Percentiles rank a stretch among this genome's conserved stretches.
Evolutionary conservation across 2,888 invertebrate species (phyloP).

Genomic region (Mellilla xanthometata): DNA sequence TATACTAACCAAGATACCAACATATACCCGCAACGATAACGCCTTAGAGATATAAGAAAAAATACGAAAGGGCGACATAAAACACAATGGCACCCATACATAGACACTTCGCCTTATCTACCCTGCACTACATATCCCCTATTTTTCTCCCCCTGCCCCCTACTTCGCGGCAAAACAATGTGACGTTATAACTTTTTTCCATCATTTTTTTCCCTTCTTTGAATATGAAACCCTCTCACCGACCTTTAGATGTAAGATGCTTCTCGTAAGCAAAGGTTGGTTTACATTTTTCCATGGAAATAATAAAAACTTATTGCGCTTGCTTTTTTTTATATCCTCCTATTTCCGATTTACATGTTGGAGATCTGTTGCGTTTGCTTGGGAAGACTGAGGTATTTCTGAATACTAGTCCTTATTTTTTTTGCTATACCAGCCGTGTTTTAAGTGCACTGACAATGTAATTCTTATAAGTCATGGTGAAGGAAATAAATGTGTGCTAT

Average conservation of each 20-base stretch:
- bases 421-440: no score
- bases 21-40: constrained; percentile 44
- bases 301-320: neutral
- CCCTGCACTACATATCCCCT: constrained; percentile 70
- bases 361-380: no score
- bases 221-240: constrained; percentile 69
- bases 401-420: no score
- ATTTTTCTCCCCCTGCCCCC: constrained; percentile 40
- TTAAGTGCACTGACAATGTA: no score
- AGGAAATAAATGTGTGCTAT: no score
- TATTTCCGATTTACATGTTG: no score
- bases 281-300: constrained; percentile 27
- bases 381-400: no score
- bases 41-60: constrained; percentile 62
- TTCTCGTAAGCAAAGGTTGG: constrained; percentile 54
- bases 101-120: constrained; percentile 71
- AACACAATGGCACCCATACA: constrained; percentile 60
- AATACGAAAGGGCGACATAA: constrained; percentile 57
- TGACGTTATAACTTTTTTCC: constrained; percentile 81
- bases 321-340: no score
- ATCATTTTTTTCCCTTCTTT: constrained; percentile 74
- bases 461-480: no score
- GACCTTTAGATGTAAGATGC: constrained; percentile 65
- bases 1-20: constrained; percentile 28
- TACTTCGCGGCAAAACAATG: constrained; percentile 80